phyloP scores from a whole-genome alignment of 2,797 vertebrate species.

The Alca torda region DNA sequence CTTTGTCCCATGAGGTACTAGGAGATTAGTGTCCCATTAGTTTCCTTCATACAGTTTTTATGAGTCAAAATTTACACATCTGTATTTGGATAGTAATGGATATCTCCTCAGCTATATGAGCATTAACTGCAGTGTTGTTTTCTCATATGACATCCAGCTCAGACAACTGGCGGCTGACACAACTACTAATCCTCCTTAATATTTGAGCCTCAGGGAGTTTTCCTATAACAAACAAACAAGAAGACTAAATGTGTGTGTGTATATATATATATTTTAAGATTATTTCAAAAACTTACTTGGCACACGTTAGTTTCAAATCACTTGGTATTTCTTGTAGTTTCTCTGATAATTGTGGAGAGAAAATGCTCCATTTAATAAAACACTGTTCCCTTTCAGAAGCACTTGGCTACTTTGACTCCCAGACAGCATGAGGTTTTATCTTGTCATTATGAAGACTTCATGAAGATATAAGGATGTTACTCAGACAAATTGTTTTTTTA shows the following conservation, averaged over 20 bases:
- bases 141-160: not conserved
- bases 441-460: not conserved
- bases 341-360: not conserved
- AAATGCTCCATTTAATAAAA: not conserved
- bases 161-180: not conserved
- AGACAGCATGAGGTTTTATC: not conserved
- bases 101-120: not conserved
- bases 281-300: not conserved
- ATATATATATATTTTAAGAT: not conserved
- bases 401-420: not conserved
- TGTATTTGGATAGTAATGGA: not conserved
- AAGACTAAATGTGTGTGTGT: not conserved
- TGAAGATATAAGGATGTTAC: not conserved
- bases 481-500: slow-evolving; percentile 25
- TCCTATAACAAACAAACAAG: not conserved
- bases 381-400: not conserved
- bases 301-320: not conserved
- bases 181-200: not conserved
- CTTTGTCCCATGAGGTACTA: not conserved
- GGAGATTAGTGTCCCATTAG: slow-evolving; percentile 22
- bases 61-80: not conserved
- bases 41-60: slow-evolving; percentile 33
- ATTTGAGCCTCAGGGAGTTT: not conserved
- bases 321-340: not conserved
- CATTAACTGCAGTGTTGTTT: not conserved